Conservation (phyloP, 37 sponge, comb jelly and placozoan species). For the Hexactinellida sp. region DNA sequence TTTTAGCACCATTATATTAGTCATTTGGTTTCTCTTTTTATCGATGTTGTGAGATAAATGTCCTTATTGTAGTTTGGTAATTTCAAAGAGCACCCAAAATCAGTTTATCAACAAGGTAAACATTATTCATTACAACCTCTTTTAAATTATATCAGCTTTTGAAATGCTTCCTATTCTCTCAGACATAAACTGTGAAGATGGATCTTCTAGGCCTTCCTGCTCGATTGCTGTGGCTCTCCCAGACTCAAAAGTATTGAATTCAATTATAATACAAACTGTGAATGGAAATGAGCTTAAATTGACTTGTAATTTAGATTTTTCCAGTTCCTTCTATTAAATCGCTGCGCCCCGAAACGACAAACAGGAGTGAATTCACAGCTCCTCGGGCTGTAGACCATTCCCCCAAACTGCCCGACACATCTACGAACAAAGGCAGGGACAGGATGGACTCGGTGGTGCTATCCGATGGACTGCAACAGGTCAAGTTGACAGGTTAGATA, state of each 20-base stretch:
- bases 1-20: background rate
- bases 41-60: background rate
- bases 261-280: background rate
- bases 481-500: background rate
- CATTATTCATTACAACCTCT: background rate
- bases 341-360: background rate
- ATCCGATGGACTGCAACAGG: background rate
- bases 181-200: conserved; percentile 1
- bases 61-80: conserved; percentile 25
- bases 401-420: background rate
- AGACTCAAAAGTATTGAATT: background rate
- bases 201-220: background rate
- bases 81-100: conserved; percentile 12
- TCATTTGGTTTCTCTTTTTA: background rate
- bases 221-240: background rate
- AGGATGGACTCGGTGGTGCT: conserved; percentile 3
- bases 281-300: background rate
- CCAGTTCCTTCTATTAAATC: background rate
- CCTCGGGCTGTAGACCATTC: background rate
- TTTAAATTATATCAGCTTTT: background rate
- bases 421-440: background rate
- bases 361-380: conserved; percentile 8
- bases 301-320: background rate
- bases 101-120: conserved; percentile 34
- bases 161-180: background rate